Conservation (phyloP, 2,113 vertebrate genomes). For the Lagopus muta region DNA sequence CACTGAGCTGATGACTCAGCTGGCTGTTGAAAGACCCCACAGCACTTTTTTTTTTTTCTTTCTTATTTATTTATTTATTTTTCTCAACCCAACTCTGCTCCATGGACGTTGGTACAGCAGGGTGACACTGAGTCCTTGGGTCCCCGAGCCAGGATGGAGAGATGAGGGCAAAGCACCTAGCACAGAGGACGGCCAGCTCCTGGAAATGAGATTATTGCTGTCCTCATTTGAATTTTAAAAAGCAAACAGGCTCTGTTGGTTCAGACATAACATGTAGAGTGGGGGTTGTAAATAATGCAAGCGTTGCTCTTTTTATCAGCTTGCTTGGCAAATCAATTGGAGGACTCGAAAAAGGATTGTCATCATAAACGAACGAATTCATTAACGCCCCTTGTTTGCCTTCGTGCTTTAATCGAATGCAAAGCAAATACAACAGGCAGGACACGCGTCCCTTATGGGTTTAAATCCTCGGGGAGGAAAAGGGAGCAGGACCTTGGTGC, state of each 20-base stretch:
- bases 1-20: slow-evolving; percentile 62
- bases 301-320: slow-evolving; percentile 65
- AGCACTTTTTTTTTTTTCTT: slow-evolving; percentile 11
- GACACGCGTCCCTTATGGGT: not conserved
- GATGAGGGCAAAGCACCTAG: not conserved
- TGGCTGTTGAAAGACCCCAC: slow-evolving; percentile 39
- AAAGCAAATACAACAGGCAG: slow-evolving; percentile 36
- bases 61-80: not conserved
- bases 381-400: slow-evolving; percentile 61
- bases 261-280: slow-evolving; percentile 21
- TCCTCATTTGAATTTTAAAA: slow-evolving; percentile 45
- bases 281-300: slow-evolving; percentile 66
- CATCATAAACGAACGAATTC: slow-evolving; percentile 64
- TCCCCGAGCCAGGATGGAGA: not conserved
- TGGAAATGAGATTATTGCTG: not conserved
- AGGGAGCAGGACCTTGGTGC: not conserved
- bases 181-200: not conserved
- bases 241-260: slow-evolving; percentile 45
- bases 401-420: slow-evolving; percentile 42
- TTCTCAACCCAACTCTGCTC: not conserved
- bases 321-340: slow-evolving; percentile 65
- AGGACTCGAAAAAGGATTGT: slow-evolving; percentile 47
- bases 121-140: not conserved
- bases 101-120: not conserved
- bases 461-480: not conserved